Base-by-base conservation (phyloP, 2,888 invertebrate genomes). In the Helicoverpa assulta region DNA sequence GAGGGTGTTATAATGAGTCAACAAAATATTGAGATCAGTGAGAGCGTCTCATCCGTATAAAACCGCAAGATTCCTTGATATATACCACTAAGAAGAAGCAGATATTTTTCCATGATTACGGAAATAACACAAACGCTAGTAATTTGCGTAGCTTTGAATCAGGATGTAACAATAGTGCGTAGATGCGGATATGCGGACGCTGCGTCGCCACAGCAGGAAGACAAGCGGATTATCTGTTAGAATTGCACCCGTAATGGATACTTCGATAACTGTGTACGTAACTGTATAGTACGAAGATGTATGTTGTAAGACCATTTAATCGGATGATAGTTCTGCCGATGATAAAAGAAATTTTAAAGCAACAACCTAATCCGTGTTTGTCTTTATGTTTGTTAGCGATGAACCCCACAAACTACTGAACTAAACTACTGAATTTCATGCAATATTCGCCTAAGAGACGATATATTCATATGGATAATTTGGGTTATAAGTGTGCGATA, bases 101-200 rank as follows among this genome's bases (percentile, higher is more conserved):
- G 47, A 58, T 77, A 62, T 54, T 72, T 78, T 63, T 69, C 60
- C 66, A 40, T 47, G 26, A 51, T 54, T 54, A 67, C 61, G 83
- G 73, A 73, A 81, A 77, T 66, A 54, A 26, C 51, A 70, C 59
- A 58, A 70, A 78, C 52, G n/a, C 4, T 56, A 68, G 58, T 76
- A 64, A 82, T 81, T 71, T 80, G 61, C 64, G 26, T 64, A 69
- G 53, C 54, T 65, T 60, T 67, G 58, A 54, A 65, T 57, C 70
- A 71, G 83, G 73, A 77, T 80, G 77, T 68, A 67, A 73, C 66
- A 69, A 83, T 63, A 65, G 47, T 61, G 60, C 55, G 73, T 64
- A 65, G 51, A 80, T 21, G 70, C 70, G 72, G 64, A 72, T 66
- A 43, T 72, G 56, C 54, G 61, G 76, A 81, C 74, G 71, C 70